A percentile compares a stretch with the other conserved stretches of the same genome.
Conservation (phyloP, 2,797 vertebrate species). For the Lophotriccus pileatus region DNA sequence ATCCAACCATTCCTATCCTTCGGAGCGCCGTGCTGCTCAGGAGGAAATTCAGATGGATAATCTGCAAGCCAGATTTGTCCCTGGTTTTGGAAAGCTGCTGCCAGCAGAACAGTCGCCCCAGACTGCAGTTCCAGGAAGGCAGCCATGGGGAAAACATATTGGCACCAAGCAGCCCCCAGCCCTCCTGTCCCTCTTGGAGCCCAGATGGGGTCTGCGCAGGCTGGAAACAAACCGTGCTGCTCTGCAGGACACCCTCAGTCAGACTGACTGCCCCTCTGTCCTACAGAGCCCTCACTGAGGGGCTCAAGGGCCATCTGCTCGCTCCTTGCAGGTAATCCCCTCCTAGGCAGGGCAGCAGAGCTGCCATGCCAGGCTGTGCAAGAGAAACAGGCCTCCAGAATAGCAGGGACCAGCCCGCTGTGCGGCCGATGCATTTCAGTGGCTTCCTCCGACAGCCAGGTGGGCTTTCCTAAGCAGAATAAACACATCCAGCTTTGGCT, state of each 20-base stretch:
- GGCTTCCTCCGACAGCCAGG: neutral
- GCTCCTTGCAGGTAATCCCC: neutral
- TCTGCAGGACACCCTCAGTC: neutral
- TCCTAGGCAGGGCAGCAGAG: neutral
- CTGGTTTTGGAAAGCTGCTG: neutral
- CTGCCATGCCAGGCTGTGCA: rapidly evolving
- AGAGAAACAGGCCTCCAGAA: neutral
- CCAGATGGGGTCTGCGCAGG: neutral
- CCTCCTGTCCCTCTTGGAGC: neutral
- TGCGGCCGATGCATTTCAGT: rapidly evolving
- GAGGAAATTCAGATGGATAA: neutral
- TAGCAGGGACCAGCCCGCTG: neutral
- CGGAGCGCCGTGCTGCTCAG: neutral
- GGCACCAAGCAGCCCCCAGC: neutral
- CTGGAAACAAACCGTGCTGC: rapidly evolving
- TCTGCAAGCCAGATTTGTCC: neutral
- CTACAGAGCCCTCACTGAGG: neutral
- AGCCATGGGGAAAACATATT: neutral
- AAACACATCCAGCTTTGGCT: neutral
- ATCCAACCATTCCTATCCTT: neutral
- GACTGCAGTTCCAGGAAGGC: neutral
- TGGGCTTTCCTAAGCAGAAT: neutral
- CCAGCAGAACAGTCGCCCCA: neutral
- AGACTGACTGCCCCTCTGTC: neutral
- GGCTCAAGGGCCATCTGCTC: neutral